Percentiles rank a stretch among this genome's conserved stretches.
These are phyloP conservation scores for Eidolon helvum DNA, from an alignment of 2,113 vertebrate genomes.

Conservation along the genomic window DNA sequence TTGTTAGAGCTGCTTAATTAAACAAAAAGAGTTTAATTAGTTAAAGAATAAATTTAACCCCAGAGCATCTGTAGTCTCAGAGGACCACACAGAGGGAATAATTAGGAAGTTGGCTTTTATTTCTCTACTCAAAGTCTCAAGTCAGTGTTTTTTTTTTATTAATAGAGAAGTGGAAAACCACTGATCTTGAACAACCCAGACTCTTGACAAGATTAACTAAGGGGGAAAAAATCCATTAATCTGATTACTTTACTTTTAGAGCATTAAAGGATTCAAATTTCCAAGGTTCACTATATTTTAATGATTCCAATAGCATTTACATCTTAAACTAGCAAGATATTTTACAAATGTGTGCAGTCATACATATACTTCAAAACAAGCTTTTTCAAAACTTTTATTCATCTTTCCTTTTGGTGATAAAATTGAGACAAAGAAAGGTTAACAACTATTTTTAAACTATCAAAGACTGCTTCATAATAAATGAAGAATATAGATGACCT, in stretches of 20 bases:
- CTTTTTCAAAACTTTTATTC: constrained; percentile 50
- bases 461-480: constrained; percentile 45
- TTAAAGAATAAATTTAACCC: constrained; percentile 72
- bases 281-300: constrained; percentile 52
- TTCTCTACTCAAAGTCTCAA: constrained; percentile 43
- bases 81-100: constrained; percentile 49
- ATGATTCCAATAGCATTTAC: constrained; percentile 53
- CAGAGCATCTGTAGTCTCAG: constrained; percentile 49
- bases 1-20: constrained; percentile 48
- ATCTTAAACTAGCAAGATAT: constrained; percentile 49
- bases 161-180: constrained; percentile 52
- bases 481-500: constrained; percentile 43
- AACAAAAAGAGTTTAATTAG: constrained; percentile 63
- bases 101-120: constrained; percentile 60
- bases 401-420: constrained; percentile 29
- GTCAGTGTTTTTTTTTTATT: constrained; percentile 43
- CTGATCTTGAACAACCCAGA: constrained; percentile 57
- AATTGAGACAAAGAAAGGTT: constrained; percentile 55
- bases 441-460: constrained; percentile 62
- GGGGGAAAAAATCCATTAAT: constrained; percentile 59
- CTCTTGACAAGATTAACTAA: constrained; percentile 66
- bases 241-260: constrained; percentile 62
- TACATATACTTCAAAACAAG: constrained; percentile 52
- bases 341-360: neutral
- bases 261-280: constrained; percentile 67